Percentiles rank a stretch among this genome's conserved stretches.
Conservation (phyloP, 2,888 invertebrate genomes). For the Hoplodrina blanda region DNA sequence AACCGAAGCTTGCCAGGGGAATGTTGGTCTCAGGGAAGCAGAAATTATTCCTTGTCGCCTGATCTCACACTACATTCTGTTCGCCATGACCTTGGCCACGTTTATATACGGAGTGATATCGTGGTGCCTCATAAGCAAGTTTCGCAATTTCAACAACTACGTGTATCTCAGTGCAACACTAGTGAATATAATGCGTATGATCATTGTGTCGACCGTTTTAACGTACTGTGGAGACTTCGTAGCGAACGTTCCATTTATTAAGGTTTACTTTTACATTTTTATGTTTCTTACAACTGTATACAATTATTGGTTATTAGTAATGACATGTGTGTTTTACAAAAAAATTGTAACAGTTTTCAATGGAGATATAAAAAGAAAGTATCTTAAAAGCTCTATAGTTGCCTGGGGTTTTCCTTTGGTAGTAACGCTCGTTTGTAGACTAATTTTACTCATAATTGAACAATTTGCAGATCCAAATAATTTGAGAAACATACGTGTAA, state of each 20-base stretch:
- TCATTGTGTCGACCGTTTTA: slow-evolving; percentile 1
- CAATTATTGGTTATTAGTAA: slow-evolving; percentile 32
- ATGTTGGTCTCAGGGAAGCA: not conserved
- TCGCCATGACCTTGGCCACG: not conserved
- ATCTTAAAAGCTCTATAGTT: slow-evolving; percentile 8
- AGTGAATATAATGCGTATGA: slow-evolving; percentile 22
- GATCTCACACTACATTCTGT: not conserved
- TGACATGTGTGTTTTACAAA: slow-evolving; percentile 20
- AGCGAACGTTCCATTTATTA: not conserved
- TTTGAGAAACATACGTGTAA: not conserved
- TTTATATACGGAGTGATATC: slow-evolving; percentile 31
- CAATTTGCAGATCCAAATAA: not conserved
- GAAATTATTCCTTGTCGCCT: slow-evolving; percentile 4
- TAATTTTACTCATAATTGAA: slow-evolving; percentile 3
- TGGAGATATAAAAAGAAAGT: slow-evolving; percentile 9
- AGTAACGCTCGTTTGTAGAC: not conserved
- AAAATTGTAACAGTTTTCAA: slow-evolving; percentile 24
- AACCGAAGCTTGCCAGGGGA: not conserved
- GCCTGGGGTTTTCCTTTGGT: slow-evolving; percentile 19
- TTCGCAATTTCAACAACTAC: slow-evolving; percentile 36
- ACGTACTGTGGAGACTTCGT: not conserved
- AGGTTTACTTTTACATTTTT: slow-evolving; percentile 11
- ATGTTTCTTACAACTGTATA: slow-evolving; percentile 20
- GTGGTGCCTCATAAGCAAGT: slow-evolving; percentile 28
- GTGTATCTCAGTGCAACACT: slow-evolving; percentile 32